phyloP scores from a whole-genome alignment of 2,888 invertebrate genomes.

The Trachelus iudaicus region DNA sequence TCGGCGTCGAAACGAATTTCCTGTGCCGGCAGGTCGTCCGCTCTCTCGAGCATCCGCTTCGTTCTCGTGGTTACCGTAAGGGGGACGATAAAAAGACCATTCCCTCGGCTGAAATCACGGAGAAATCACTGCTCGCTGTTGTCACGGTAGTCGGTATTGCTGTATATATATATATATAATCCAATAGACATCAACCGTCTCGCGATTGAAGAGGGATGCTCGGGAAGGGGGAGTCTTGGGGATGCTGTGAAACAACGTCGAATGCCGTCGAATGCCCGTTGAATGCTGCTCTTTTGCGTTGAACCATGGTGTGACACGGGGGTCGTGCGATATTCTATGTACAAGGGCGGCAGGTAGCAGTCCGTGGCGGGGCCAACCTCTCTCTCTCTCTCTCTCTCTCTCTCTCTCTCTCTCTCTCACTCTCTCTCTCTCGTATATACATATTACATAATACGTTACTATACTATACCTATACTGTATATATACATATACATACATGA shows the following conservation, averaged over 20 bases:
- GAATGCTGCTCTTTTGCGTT: neutral
- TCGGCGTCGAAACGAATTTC: neutral
- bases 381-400: constrained; percentile 55
- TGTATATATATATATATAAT: neutral
- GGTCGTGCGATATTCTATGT: neutral
- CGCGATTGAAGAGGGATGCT: neutral
- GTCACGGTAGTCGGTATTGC: neutral
- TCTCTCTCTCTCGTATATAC: constrained; percentile 43
- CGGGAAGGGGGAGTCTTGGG: neutral
- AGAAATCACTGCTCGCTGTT: neutral
- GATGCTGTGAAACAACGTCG: neutral
- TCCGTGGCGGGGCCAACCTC: constrained; percentile 60
- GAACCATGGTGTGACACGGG: neutral
- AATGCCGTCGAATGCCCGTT: constrained; percentile 1
- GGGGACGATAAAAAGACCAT: neutral
- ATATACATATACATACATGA: constrained; percentile 38
- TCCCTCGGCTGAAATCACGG: neutral
- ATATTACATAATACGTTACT: constrained; percentile 55
- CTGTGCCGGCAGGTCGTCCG: neutral
- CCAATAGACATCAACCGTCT: neutral
- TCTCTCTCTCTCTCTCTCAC: constrained; percentile 58
- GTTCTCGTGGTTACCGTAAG: neutral
- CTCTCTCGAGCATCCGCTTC: neutral
- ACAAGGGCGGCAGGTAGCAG: constrained; percentile 58
- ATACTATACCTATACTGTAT: constrained; percentile 54